Conservation (phyloP, 2,797 vertebrate species). For the Dryobates pubescens region DNA sequence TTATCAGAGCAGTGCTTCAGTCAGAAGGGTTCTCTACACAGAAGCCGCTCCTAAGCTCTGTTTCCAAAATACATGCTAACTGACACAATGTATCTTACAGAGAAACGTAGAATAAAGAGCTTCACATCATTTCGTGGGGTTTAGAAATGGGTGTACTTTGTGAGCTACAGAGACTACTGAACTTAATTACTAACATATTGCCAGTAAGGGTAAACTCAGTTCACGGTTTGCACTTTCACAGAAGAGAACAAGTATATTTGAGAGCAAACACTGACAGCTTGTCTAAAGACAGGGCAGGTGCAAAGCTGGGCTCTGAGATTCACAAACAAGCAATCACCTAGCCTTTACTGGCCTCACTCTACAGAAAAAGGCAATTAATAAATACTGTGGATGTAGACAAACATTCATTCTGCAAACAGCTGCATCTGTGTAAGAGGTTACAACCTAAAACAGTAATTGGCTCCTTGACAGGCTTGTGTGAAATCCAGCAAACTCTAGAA, state of each 20-base stretch:
- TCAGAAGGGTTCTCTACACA: background rate
- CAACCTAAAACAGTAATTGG: background rate
- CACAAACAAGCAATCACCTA: rapidly evolving
- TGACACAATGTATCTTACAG: background rate
- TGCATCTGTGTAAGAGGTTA: background rate
- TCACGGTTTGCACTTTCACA: background rate
- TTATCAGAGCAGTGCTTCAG: background rate
- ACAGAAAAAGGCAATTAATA: background rate
- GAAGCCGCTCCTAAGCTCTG: background rate
- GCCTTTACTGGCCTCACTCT: background rate
- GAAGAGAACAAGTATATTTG: background rate
- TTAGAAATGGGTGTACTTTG: background rate
- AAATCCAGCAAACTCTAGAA: background rate
- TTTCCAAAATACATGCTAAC: background rate
- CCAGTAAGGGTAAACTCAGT: background rate
- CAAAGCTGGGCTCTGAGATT: background rate
- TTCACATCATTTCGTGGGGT: background rate
- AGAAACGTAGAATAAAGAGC: background rate
- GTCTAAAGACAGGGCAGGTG: background rate
- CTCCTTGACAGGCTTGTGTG: background rate
- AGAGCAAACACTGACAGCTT: background rate
- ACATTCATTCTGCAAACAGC: background rate
- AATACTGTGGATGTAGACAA: background rate
- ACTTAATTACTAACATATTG: background rate
- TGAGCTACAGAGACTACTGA: background rate